These are phyloP conservation scores for Rhyacichthys aspro DNA, from an alignment of 2,797 vertebrate species.

Conservation along the genomic window DNA sequence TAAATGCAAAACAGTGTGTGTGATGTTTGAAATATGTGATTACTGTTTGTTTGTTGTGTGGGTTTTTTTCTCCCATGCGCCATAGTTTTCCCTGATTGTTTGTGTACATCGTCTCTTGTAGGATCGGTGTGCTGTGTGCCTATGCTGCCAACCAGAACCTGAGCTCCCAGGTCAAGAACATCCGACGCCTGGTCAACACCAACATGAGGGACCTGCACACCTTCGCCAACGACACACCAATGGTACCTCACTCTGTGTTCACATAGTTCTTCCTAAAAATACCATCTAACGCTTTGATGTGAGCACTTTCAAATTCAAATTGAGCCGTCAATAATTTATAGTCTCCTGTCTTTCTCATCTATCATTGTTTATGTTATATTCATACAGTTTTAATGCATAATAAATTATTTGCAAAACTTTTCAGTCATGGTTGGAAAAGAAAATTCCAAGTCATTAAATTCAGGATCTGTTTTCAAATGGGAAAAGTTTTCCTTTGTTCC, in stretches of 20 bases:
- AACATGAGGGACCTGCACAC: constrained; percentile 92
- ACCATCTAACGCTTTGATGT: background rate
- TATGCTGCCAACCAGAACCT: constrained; percentile 92
- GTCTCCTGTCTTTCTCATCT: background rate
- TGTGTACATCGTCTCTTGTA: constrained; percentile 54
- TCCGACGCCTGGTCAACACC: constrained; percentile 86
- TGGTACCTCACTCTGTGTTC: constrained; percentile 73
- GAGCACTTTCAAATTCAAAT: background rate
- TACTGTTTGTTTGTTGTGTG: too few species aligned
- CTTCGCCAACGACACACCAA: constrained; percentile 84
- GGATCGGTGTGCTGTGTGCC: constrained; percentile 88
- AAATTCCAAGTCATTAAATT: background rate
- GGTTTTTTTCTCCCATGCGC: too few species aligned
- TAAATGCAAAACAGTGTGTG: too few species aligned
- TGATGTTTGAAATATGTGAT: too few species aligned
- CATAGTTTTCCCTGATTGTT: too few species aligned
- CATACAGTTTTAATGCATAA: background rate
- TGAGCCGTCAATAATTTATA: background rate
- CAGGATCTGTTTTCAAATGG: too few species aligned
- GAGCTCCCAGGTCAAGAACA: constrained; percentile 85
- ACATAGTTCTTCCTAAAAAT: background rate
- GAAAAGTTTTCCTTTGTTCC: too few species aligned
- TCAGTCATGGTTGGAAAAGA: background rate
- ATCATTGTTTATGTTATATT: background rate
- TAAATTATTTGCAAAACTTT: too few species aligned